phyloP scores from a whole-genome alignment of 2,888 invertebrate species.

The Heteromurus nitidus region DNA sequence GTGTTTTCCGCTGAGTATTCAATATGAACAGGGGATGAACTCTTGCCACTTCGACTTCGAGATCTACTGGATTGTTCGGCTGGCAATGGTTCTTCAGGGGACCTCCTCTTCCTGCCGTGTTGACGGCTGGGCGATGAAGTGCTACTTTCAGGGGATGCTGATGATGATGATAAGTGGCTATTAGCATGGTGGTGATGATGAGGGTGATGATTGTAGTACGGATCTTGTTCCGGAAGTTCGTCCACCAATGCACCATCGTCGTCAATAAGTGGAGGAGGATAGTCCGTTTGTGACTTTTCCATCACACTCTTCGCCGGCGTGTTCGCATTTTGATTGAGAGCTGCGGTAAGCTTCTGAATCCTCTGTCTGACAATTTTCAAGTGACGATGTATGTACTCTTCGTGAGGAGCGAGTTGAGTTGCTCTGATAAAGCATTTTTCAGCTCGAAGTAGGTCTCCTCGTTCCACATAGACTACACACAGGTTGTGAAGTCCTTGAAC shows the following conservation, averaged over 20 bases:
- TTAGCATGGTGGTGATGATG: constrained; percentile 31
- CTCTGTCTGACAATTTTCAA: constrained; percentile 89
- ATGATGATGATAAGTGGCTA: constrained; percentile 3
- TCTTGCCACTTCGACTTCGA: constrained; percentile 1
- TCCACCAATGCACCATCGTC: constrained; percentile 30
- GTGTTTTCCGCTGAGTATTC: constrained; percentile 66
- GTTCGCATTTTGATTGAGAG: constrained; percentile 61
- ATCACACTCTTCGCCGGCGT: constrained; percentile 51
- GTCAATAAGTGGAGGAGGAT: constrained; percentile 39
- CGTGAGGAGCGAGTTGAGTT: constrained; percentile 88
- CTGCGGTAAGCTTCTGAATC: constrained; percentile 75
- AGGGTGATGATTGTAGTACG: constrained; percentile 14
- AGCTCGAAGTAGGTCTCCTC: constrained; percentile 89
- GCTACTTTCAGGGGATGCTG: neutral
- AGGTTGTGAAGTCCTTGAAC: constrained; percentile 96
- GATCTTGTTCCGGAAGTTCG: constrained; percentile 33
- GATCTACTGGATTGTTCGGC: neutral
- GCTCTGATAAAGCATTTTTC: constrained; percentile 89
- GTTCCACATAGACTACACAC: constrained; percentile 96
- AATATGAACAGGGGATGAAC: constrained; percentile 52
- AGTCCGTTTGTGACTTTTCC: constrained; percentile 59
- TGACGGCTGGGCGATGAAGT: constrained; percentile 16
- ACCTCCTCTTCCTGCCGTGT: constrained; percentile 6
- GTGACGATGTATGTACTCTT: constrained; percentile 93
- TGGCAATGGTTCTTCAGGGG: neutral